phyloP scores from a whole-genome alignment of 2,797 vertebrate species.

The Manis pentadactyla region DNA sequence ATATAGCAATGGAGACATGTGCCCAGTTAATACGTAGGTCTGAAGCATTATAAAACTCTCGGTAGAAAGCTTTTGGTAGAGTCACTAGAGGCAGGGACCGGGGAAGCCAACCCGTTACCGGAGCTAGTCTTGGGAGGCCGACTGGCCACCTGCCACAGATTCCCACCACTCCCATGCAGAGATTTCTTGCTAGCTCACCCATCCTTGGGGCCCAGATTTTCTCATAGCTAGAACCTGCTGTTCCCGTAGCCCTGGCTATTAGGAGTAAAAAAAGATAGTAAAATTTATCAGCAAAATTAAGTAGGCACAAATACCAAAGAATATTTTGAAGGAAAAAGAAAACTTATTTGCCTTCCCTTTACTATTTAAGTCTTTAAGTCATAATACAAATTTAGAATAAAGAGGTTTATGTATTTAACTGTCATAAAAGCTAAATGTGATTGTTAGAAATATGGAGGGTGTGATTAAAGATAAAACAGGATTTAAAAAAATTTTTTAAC shows the following conservation, averaged over 20 bases:
- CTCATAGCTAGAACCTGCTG: background rate
- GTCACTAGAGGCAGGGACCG: background rate
- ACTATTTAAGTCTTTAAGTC: conserved; percentile 24
- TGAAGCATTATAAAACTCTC: background rate
- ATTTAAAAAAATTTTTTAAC: background rate
- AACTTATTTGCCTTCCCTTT: background rate
- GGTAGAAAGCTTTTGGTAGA: background rate
- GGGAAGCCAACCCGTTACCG: background rate
- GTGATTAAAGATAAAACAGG: background rate
- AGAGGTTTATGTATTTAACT: background rate
- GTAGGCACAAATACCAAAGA: conserved; percentile 17
- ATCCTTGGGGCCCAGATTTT: background rate
- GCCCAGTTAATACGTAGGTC: background rate
- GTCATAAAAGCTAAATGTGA: conserved; percentile 17
- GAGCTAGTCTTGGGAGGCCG: background rate
- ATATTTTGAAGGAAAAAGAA: background rate
- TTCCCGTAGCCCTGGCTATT: background rate
- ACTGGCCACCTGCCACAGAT: background rate
- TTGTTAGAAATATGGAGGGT: background rate
- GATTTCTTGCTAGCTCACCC: background rate
- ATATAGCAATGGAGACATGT: background rate
- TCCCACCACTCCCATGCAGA: background rate
- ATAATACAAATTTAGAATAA: background rate
- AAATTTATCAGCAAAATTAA: conserved; percentile 24
- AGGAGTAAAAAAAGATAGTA: background rate